A percentile compares a stretch with the other conserved stretches of the same genome.
Conservation (phyloP, 1,140 invertebrate species). For the Leptinotarsa defecta region DNA sequence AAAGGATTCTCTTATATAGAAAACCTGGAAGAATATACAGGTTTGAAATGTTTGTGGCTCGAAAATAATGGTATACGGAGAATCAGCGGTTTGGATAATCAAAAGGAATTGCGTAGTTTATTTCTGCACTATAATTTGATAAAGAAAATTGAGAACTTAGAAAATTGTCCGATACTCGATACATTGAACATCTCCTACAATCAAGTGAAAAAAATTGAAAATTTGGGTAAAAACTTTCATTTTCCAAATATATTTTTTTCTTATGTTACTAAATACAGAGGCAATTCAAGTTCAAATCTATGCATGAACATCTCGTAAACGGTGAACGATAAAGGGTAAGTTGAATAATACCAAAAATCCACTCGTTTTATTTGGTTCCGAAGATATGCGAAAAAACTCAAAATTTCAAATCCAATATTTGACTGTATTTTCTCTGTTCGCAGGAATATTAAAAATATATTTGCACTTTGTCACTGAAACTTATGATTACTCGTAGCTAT, state of each 20-base stretch:
- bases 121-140: conserved; percentile 91
- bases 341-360: no score
- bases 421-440: no score
- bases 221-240: conserved; percentile 66
- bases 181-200: conserved; percentile 89
- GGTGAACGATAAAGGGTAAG: no score
- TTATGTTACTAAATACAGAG: not conserved
- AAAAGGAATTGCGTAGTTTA: conserved; percentile 76
- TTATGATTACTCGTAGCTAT: no score
- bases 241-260: not conserved
- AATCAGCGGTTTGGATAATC: conserved; percentile 81
- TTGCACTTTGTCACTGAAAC: no score
- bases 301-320: no score
- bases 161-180: conserved; percentile 72
- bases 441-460: no score
- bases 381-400: no score
- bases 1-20: conserved; percentile 90
- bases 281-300: not conserved
- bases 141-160: conserved; percentile 83
- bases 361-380: no score
- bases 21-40: conserved; percentile 91
- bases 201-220: conserved; percentile 80
- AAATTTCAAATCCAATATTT: no score
- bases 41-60: conserved; percentile 88
- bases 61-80: conserved; percentile 85